Conservation (phyloP, 2,113 vertebrate species). For the Thunnus thynnus region DNA sequence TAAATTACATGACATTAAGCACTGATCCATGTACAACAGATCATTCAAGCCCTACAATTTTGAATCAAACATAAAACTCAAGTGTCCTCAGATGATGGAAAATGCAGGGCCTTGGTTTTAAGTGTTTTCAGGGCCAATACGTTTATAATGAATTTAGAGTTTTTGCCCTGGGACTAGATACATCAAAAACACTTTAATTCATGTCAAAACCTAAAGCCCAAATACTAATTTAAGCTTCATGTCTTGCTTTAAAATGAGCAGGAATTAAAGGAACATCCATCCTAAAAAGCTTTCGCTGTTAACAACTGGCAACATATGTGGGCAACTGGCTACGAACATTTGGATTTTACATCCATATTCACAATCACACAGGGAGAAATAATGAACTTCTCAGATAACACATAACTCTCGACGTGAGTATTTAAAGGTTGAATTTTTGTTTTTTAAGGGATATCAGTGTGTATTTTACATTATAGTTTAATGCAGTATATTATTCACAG, state of each 20-base stretch:
- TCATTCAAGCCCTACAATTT: neutral
- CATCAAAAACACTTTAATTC: slow-evolving; percentile 33
- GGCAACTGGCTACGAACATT: neutral
- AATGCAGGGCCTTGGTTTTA: neutral
- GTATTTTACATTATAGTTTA: neutral
- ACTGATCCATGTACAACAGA: neutral
- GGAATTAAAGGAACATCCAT: slow-evolving; percentile 20
- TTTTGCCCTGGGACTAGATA: neutral
- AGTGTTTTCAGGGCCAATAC: slow-evolving; percentile 1
- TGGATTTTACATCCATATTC: neutral
- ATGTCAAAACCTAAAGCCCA: slow-evolving; percentile 8
- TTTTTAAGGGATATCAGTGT: neutral
- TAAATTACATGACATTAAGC: neutral
- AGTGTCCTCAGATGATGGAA: neutral
- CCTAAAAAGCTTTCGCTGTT: slow-evolving; percentile 1
- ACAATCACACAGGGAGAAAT: neutral
- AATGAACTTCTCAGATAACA: no score
- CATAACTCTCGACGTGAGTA: no score
- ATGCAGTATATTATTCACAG: slow-evolving; percentile 6
- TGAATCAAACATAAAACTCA: neutral
- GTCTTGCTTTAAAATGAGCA: slow-evolving; percentile 11
- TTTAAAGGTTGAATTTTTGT: neutral
- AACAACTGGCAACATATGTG: neutral
- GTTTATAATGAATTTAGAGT: slow-evolving; percentile 16
- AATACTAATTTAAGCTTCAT: neutral